phyloP scores from a whole-genome alignment of 2,888 invertebrate species.

The Melanostoma mellinum region DNA sequence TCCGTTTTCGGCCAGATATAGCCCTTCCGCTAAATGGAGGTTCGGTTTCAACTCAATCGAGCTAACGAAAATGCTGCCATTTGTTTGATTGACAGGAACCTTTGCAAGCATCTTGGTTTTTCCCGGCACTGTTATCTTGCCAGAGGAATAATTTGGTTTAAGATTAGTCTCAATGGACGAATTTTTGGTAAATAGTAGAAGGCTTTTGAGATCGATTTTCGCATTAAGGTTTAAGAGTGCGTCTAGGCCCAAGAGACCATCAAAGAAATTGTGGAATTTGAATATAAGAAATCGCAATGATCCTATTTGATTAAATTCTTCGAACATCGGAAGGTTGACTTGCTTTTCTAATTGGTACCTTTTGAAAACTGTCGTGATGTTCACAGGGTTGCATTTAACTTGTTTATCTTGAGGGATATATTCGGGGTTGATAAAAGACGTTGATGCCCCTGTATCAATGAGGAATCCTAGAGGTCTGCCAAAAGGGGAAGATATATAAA shows the following conservation, averaged over 20 bases:
- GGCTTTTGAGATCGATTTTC: conserved; percentile 16
- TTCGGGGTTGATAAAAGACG: conserved; percentile 9
- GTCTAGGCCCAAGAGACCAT: conserved; percentile 22
- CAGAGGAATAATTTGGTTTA: background rate
- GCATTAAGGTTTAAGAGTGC: background rate
- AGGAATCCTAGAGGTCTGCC: conserved; percentile 21
- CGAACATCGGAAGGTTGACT: too few relatives aligned
- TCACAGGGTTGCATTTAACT: too few relatives aligned
- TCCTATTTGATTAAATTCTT: conserved; percentile 35
- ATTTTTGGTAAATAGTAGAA: background rate
- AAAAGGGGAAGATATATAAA: conserved; percentile 22
- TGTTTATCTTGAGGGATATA: too few relatives aligned
- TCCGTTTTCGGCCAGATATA: too few relatives aligned
- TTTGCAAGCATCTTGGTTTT: background rate
- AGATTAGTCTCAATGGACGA: background rate
- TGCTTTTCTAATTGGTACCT: too few relatives aligned
- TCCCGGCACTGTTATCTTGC: background rate
- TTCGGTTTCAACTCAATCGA: background rate
- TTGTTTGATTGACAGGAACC: background rate
- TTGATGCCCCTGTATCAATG: conserved; percentile 18
- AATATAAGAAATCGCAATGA: conserved; percentile 10
- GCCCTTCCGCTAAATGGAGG: too few relatives aligned
- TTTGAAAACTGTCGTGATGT: too few relatives aligned
- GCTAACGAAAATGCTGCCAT: background rate
- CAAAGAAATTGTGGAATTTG: conserved; percentile 26